These are phyloP conservation scores for Girardinus metallicus DNA, from an alignment of 2,797 vertebrate species.

Conservation along the genomic window DNA sequence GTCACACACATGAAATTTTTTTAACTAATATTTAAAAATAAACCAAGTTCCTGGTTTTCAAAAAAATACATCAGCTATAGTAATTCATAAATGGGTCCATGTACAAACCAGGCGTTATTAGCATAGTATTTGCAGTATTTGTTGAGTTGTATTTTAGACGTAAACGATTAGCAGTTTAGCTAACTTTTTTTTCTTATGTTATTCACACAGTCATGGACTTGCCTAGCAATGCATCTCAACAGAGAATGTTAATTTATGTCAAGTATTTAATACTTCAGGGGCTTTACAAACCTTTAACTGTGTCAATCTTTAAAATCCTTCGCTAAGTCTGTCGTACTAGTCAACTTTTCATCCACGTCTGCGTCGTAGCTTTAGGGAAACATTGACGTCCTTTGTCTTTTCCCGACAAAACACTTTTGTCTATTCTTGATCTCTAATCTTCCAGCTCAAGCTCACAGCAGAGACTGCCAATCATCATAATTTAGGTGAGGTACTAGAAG, in stretches of 20 bases:
- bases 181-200: neutral
- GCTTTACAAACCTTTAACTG: neutral
- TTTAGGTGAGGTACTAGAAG: neutral
- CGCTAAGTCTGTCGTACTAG: neutral
- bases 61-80: too few species aligned
- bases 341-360: neutral
- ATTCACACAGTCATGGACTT: neutral
- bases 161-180: neutral
- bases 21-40: too few species aligned
- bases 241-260: neutral
- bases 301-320: neutral
- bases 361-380: neutral
- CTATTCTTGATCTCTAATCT: neutral
- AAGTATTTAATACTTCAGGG: neutral
- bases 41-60: too few species aligned
- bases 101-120: neutral
- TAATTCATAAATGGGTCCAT: too few species aligned
- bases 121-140: neutral
- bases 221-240: neutral
- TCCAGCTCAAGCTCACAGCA: neutral
- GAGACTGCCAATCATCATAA: neutral
- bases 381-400: neutral
- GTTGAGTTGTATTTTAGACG: neutral
- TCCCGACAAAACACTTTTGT: neutral
- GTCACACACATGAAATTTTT: too few species aligned